phyloP scores from a whole-genome alignment of 2,797 vertebrate species.

The Chloroceryle inda region DNA sequence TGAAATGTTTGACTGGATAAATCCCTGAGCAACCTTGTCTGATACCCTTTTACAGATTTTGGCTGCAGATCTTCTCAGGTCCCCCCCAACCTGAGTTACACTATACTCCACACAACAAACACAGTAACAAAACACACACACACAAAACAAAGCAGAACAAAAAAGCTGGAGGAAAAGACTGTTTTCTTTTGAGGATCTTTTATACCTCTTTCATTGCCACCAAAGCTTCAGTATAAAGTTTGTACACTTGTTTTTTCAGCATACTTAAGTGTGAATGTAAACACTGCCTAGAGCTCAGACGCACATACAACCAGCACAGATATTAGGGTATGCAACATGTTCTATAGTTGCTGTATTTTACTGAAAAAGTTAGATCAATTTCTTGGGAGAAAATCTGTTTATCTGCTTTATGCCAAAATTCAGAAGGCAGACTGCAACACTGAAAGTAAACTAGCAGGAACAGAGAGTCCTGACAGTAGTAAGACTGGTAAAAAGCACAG shows the following conservation, averaged over 20 bases:
- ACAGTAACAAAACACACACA: background rate
- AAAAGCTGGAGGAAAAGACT: background rate
- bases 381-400: constrained; percentile 1
- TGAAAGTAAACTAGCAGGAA: background rate
- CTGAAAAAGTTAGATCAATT: background rate
- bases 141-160: no score
- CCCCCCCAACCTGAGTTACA: background rate
- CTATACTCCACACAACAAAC: background rate
- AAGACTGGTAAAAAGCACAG: background rate
- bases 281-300: background rate
- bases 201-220: background rate
- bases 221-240: background rate
- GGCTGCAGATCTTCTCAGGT: background rate
- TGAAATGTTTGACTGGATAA: background rate
- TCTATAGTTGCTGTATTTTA: background rate
- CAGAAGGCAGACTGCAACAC: background rate
- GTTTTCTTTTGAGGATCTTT: background rate
- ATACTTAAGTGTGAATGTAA: background rate
- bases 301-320: background rate
- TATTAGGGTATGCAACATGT: background rate
- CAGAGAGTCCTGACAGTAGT: background rate
- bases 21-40: background rate
- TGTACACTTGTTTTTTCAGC: background rate
- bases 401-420: constrained; percentile 1
- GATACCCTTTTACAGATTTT: background rate